These are phyloP conservation scores for Drosophila sechellia DNA, from an alignment of 1,140 invertebrate species.

Conservation along the genomic window DNA sequence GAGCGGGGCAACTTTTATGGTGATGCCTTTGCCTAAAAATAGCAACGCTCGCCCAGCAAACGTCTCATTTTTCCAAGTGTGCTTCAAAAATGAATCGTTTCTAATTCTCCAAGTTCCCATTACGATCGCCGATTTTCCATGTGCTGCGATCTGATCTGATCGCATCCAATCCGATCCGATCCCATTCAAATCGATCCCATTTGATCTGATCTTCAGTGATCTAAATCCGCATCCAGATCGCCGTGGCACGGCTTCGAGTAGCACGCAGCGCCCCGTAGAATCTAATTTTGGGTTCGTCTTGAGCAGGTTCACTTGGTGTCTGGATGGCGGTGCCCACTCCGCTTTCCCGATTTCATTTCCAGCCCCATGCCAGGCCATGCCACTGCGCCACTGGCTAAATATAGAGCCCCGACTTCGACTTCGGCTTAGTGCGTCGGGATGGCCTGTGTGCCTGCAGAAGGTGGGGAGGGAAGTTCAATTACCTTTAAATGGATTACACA, in stretches of 20 bases:
- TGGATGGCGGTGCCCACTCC: background rate
- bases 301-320: conserved; percentile 23
- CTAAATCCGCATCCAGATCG: conserved; percentile 14
- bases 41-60: conserved; percentile 14
- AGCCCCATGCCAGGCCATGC: conserved; percentile 12
- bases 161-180: background rate
- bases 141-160: background rate
- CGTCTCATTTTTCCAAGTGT: conserved; percentile 1
- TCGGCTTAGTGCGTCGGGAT: conserved; percentile 24
- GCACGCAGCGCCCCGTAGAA: background rate
- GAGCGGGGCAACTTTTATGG: conserved; percentile 18
- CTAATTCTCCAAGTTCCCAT: background rate
- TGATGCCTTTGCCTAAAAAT: conserved; percentile 42
- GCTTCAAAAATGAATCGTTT: background rate
- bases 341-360: conserved; percentile 1
- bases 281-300: conserved; percentile 38
- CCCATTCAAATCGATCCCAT: background rate
- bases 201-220: background rate
- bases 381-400: conserved; percentile 23
- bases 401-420: conserved; percentile 30
- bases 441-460: background rate
- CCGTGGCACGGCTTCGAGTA: conserved; percentile 11
- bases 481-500: conserved; percentile 79
- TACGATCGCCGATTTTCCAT: conserved; percentile 3
- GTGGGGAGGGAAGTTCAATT: conserved; percentile 70